Conservation (phyloP, 2,797 vertebrate genomes). For the Podargus strigoides region DNA sequence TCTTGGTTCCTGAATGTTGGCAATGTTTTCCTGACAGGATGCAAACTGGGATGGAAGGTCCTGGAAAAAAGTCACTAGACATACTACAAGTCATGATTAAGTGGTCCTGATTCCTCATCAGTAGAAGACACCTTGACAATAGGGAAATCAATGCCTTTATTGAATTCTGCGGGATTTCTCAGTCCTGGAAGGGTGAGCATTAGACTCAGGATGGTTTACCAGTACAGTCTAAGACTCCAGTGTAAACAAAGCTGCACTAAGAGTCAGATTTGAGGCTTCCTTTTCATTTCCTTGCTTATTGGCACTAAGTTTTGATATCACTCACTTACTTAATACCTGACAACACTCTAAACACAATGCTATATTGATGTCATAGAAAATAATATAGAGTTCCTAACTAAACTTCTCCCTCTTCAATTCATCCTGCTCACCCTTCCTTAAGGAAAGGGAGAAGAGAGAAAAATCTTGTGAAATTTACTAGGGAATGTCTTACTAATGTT, state of each 20-base stretch:
- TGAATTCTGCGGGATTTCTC: not conserved
- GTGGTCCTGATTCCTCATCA: not conserved
- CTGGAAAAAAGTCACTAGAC: not conserved
- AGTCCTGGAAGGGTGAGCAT: not conserved
- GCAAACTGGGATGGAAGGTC: not conserved
- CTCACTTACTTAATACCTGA: not conserved
- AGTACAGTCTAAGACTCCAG: not conserved
- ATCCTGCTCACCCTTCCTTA: not conserved
- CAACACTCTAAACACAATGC: not conserved
- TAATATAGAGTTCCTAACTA: not conserved
- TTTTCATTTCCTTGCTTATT: not conserved
- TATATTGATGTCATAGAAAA: not conserved
- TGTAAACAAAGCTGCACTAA: not conserved
- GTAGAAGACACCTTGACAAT: not conserved
- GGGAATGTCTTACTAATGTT: not conserved
- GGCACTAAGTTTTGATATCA: not conserved
- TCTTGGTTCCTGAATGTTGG: not conserved
- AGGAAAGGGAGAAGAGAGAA: not conserved
- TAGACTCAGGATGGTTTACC: not conserved
- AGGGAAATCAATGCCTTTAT: not conserved
- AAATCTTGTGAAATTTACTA: not conserved
- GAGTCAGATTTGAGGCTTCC: not conserved
- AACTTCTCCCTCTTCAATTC: not conserved
- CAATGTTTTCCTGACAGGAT: not conserved
- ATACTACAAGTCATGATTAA: not conserved